A percentile compares a stretch with the other conserved stretches of the same genome.
Conservation (phyloP, 2,113 vertebrate species). For the Melanerpes aurifrons region DNA sequence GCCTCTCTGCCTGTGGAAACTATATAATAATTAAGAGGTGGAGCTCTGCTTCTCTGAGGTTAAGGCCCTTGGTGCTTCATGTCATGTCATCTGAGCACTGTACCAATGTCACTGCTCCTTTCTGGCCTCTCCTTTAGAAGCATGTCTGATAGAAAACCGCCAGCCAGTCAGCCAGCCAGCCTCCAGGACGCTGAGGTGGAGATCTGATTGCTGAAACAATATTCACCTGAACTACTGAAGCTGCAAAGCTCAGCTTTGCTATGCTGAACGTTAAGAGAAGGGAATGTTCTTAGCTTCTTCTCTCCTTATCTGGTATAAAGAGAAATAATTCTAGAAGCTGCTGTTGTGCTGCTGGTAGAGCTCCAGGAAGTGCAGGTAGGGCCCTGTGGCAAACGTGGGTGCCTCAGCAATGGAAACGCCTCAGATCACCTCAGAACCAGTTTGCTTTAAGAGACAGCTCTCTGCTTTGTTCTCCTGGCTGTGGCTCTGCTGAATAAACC, state of each 20-base stretch:
- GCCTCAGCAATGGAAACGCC: background rate
- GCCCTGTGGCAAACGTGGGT: background rate
- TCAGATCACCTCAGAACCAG: background rate
- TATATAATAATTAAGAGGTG: slow-evolving; percentile 30
- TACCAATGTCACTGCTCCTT: background rate
- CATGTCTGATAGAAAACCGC: background rate
- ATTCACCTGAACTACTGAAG: background rate
- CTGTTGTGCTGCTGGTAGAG: background rate
- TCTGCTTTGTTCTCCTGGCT: background rate
- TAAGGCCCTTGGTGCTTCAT: background rate
- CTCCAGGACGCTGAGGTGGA: background rate
- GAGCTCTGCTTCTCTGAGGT: background rate
- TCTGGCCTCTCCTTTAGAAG: background rate
- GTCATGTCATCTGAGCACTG: background rate
- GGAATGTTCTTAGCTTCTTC: background rate
- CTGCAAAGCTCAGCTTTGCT: background rate
- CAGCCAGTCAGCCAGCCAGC: background rate
- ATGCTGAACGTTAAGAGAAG: background rate
- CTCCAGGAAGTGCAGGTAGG: background rate
- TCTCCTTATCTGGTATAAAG: background rate
- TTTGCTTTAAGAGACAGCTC: background rate
- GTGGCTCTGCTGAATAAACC: background rate
- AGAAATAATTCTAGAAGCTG: background rate
- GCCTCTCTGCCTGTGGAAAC: slow-evolving; percentile 23
- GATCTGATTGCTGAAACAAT: background rate